Evolutionary conservation across 2,888 invertebrate genomes (phyloP).

Genomic region (Yponomeuta evonymella): DNA sequence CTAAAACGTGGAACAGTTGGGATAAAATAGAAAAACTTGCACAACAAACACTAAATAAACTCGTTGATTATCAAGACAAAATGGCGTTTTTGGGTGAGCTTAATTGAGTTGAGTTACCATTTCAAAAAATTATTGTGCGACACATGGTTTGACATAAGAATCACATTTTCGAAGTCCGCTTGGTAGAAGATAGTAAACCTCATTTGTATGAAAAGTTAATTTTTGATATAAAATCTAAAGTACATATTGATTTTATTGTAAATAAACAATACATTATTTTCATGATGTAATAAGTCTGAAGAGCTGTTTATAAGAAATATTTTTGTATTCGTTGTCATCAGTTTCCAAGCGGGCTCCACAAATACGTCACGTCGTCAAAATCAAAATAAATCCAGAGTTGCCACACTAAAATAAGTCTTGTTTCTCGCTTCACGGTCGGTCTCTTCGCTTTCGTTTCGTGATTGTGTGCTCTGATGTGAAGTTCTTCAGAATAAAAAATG

Average conservation of each 20-base stretch:
- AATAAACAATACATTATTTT: too few relatives aligned
- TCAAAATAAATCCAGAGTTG: too few relatives aligned
- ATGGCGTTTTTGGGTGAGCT: not conserved
- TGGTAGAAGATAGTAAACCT: too few relatives aligned
- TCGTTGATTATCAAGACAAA: constrained; percentile 7
- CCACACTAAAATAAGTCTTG: not conserved
- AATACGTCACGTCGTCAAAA: too few relatives aligned
- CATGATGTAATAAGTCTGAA: too few relatives aligned
- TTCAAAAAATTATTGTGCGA: not conserved
- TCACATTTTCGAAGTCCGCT: not conserved
- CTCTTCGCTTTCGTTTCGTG: not conserved
- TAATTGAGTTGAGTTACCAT: not conserved
- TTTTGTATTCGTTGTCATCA: too few relatives aligned
- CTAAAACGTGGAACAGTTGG: not conserved
- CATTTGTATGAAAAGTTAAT: too few relatives aligned
- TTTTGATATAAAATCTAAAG: too few relatives aligned
- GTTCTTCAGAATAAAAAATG: constrained; percentile 58
- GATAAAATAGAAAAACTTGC: constrained; percentile 1
- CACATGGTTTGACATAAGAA: not conserved
- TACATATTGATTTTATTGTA: too few relatives aligned
- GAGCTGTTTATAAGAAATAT: too few relatives aligned
- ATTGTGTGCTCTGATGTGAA: constrained; percentile 46
- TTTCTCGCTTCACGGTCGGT: not conserved
- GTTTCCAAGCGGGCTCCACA: too few relatives aligned
- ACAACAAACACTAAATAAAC: not conserved